A percentile compares a stretch with the other conserved stretches of the same genome.
Evolutionary conservation across 53 echinoderm and acorn worm species (phyloP).

Genomic region (Paracentrotus lividus): DNA sequence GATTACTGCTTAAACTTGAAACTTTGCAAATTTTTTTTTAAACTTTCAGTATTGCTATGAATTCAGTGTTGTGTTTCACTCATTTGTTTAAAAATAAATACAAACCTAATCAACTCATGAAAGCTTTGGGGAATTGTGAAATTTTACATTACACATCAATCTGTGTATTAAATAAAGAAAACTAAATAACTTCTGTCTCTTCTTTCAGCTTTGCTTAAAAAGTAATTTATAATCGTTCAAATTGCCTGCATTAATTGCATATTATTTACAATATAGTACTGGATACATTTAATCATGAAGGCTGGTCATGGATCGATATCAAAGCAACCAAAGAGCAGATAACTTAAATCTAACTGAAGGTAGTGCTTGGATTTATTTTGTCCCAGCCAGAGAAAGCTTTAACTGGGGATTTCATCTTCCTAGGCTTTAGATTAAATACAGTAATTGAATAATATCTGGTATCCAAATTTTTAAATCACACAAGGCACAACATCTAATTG

Average conservation of each 20-base stretch:
- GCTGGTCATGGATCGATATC: background rate
- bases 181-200: background rate
- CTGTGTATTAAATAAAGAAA: background rate
- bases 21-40: no score
- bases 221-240: background rate
- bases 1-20: no score
- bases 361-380: background rate
- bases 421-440: no score
- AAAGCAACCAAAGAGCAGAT: background rate
- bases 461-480: background rate
- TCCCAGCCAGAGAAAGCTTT: background rate
- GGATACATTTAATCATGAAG: background rate
- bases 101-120: no score
- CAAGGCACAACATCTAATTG: background rate
- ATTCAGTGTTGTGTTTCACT: no score
- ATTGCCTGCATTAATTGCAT: constrained; percentile 14
- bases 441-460: no score
- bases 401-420: no score
- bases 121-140: no score
- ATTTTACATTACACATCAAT: background rate
- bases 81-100: no score
- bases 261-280: constrained; percentile 60
- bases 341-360: background rate
- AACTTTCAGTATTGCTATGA: no score
- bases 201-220: constrained; percentile 26